These are phyloP conservation scores for Parotocinclus haroldoi DNA, from an alignment of 2,797 vertebrate species.

Conservation along the genomic window DNA sequence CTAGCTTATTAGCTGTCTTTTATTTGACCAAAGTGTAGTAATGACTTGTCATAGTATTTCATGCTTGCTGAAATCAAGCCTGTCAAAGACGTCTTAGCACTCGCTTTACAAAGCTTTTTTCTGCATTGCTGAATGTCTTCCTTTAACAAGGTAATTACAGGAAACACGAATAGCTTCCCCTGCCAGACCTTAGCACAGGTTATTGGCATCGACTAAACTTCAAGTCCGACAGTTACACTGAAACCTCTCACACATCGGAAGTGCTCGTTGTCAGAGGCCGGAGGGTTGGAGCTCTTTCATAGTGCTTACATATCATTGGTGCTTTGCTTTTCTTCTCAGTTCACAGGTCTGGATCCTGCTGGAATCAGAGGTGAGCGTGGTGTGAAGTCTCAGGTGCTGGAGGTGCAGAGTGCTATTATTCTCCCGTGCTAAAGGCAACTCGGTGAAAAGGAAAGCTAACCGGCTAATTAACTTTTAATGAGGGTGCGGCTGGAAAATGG, in stretches of 20 bases:
- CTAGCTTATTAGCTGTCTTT: too few relatives aligned
- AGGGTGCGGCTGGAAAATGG: neutral
- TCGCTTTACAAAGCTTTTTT: neutral
- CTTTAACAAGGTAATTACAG: neutral
- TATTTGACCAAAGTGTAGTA: too few relatives aligned
- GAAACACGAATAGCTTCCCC: too few relatives aligned
- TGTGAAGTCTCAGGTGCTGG: slow-evolving; percentile 8
- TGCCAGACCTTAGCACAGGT: neutral
- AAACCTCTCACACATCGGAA: neutral
- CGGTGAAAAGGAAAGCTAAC: slow-evolving; percentile 17
- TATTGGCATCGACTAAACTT: neutral
- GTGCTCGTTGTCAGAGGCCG: slow-evolving; percentile 4
- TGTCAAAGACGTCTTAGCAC: too few relatives aligned
- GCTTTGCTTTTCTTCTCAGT: neutral
- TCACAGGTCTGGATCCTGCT: slow-evolving; percentile 13
- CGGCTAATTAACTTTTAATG: slow-evolving; percentile 19
- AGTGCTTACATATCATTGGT: neutral
- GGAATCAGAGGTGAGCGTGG: neutral
- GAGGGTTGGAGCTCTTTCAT: neutral
- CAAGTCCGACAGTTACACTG: neutral
- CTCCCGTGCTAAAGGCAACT: slow-evolving; percentile 6
- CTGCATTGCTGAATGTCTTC: neutral
- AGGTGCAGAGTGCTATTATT: slow-evolving; percentile 9
- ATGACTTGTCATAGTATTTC: too few relatives aligned
- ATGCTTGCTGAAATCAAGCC: too few relatives aligned